Base-by-base conservation (phyloP, 1,140 invertebrate species). In the Camponotus vicinus region DNA sequence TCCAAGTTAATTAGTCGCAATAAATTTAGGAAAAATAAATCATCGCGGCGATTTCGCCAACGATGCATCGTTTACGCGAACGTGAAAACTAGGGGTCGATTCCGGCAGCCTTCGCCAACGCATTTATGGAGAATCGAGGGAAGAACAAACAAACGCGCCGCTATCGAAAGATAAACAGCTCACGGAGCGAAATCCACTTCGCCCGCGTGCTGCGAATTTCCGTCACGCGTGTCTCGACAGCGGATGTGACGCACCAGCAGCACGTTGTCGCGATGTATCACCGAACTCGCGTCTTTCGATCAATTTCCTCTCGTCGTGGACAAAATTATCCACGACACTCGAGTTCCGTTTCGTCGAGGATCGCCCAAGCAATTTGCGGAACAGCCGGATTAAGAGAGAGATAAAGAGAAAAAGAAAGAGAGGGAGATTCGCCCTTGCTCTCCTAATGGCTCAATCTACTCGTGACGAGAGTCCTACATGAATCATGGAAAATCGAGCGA, bases 91-190 rank as follows among this genome's bases (percentile, higher is more conserved):
- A 83, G 27, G 69, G 40, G 55, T 83, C 21, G 69, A 83, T 83
- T n/a, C 45, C 32, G 8, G 42, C 67, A 61, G 67, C 67, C 67
- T 57, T 59, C 37, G 2, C 2, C 49, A 45, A 67, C 63, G 32
- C 76, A 80, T 61, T 52, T 83, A 83, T 63, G 21, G n/a, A 21
- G n/a, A 83, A 61, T 83, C 69, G 34, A 61, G 40, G 61, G 79
- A 61, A 49, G 67, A 82, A 37, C 55, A 82, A 82, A 71, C 52
- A 82, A 71, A 82, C 27, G 55, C 40, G 67, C 40, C 55, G n/a
- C 37, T 82, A 59, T 34, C 40, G 78, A 18, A 71, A 59, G 52
- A 73, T 45, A 82, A 82, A 71, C 79, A 73, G 67, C 79, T 73
- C 75, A 61, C 55, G 4, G 27, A 32, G 21, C 37, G 49, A 80